phyloP scores from a whole-genome alignment of 2,888 invertebrate genomes.

The Crepidodera aurea region DNA sequence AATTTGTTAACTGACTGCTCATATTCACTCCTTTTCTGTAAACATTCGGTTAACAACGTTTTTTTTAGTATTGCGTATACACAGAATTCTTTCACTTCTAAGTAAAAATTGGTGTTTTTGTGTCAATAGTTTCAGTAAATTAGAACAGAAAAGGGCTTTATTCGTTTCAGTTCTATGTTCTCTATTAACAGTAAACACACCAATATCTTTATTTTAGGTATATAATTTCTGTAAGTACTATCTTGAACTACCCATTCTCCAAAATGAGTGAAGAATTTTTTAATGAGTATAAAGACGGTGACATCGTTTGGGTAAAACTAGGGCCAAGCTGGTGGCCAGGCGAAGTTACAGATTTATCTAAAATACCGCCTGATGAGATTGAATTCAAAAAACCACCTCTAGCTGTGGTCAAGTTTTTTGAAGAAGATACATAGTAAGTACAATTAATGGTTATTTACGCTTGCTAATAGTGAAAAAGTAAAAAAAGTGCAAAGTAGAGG shows the following conservation, averaged over 20 bases:
- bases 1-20: neutral
- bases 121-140: neutral
- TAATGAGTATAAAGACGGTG: conserved; percentile 73
- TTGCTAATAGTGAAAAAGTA: too few relatives aligned
- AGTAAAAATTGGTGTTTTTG: conserved; percentile 1
- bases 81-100: neutral
- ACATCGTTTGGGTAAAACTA: conserved; percentile 87
- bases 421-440: conserved; percentile 83
- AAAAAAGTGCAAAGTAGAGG: too few relatives aligned
- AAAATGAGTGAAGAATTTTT: conserved; percentile 77
- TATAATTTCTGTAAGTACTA: conserved; percentile 8
- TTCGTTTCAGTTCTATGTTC: neutral
- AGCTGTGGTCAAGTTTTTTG: conserved; percentile 84
- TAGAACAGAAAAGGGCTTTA: neutral
- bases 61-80: neutral
- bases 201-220: conserved; percentile 15
- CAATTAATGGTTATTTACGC: neutral
- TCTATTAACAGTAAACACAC: neutral
- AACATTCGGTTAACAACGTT: neutral
- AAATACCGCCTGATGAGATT: conserved; percentile 72
- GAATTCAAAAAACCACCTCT: conserved; percentile 77
- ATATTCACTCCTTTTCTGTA: neutral
- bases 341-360: conserved; percentile 71
- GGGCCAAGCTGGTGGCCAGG: conserved; percentile 88
- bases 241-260: conserved; percentile 8